Conservation (phyloP, 2,888 invertebrate species). For the Tethea ocularis region DNA sequence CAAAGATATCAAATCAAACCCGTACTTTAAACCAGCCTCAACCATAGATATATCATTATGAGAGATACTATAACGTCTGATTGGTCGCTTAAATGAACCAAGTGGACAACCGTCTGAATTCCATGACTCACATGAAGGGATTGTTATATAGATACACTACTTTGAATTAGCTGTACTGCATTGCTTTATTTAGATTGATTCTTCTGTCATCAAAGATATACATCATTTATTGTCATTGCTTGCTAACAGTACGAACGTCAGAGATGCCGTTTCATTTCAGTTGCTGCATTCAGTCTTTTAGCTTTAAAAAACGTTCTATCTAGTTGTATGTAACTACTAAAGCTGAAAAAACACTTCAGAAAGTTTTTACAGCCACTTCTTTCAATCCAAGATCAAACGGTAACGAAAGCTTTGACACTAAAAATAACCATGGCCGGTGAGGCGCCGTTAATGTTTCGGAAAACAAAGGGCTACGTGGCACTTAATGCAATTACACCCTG, state of each 20-base stretch:
- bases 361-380: background rate
- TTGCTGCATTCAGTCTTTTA: too few relatives aligned
- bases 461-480: conserved; percentile 38
- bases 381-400: background rate
- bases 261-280: background rate
- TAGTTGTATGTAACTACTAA: background rate
- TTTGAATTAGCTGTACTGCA: background rate
- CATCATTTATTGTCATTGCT: too few relatives aligned
- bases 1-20: too few relatives aligned
- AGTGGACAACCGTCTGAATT: background rate
- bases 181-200: background rate
- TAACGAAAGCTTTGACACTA: background rate
- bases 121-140: background rate
- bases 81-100: background rate
- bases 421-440: background rate
- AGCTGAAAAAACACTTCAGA: background rate
- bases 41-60: background rate
- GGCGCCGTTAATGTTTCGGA: conserved; percentile 32
- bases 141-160: background rate
- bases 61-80: background rate
- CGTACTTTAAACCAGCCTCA: too few relatives aligned
- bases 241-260: too few relatives aligned
- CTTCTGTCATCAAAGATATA: too few relatives aligned
- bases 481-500: conserved; percentile 55
- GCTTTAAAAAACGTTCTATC: background rate